Percentiles rank a stretch among this genome's conserved stretches.
These are phyloP conservation scores for Glareola pratincola DNA, from an alignment of 2,113 vertebrate species.

Conservation along the genomic window DNA sequence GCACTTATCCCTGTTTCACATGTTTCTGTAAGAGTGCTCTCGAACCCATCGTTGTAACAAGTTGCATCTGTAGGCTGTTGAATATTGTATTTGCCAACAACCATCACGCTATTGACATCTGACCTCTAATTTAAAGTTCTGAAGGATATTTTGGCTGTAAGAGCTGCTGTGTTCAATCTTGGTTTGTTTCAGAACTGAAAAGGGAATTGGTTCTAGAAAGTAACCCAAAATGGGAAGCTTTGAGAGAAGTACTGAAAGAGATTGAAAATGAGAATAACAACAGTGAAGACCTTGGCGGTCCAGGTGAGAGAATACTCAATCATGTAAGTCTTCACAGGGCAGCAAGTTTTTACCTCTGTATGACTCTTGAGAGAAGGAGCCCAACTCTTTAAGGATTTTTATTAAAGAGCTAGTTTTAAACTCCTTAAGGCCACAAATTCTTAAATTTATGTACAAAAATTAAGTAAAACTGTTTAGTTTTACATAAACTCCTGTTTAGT, in stretches of 20 bases:
- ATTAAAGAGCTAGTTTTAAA: neutral
- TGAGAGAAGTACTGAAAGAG: slow-evolving; percentile 90
- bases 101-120: neutral
- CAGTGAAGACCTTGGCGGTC: slow-evolving; percentile 82
- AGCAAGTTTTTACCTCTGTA: neutral
- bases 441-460: neutral
- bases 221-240: slow-evolving; percentile 95
- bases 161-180: neutral
- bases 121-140: neutral
- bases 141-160: neutral
- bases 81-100: neutral
- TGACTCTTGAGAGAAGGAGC: neutral
- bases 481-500: neutral
- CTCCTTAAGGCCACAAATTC: too few species aligned
- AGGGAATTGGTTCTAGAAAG: slow-evolving; percentile 88
- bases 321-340: neutral
- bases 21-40: neutral
- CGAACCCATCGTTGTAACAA: neutral
- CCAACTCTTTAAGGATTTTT: neutral
- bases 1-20: neutral
- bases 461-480: neutral
- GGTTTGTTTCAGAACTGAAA: slow-evolving; percentile 77
- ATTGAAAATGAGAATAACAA: slow-evolving; percentile 90
- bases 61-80: neutral
- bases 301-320: slow-evolving; percentile 70